Conservation (phyloP, 2,113 vertebrate species). For the Eira barbara region DNA sequence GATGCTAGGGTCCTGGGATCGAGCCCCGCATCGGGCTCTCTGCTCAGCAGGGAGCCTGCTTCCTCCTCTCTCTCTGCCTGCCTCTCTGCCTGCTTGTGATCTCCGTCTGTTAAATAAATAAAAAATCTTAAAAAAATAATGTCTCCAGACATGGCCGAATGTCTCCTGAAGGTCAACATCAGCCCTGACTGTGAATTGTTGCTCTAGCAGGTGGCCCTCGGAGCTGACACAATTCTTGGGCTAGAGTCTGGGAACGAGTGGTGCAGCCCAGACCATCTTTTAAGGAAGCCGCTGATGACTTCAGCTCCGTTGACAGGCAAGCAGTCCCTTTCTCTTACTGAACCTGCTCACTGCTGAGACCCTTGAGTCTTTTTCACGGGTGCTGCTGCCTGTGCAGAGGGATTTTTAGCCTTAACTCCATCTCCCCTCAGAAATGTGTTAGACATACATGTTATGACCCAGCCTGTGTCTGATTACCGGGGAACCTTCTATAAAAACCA, state of each 20-base stretch:
- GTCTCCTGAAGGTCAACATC: background rate
- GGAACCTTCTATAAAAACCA: background rate
- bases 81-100: too few species aligned
- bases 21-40: too few species aligned
- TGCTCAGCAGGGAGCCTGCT: too few species aligned
- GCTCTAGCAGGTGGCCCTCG: background rate
- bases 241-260: background rate
- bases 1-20: too few species aligned
- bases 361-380: background rate
- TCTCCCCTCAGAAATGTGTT: background rate
- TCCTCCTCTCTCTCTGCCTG: too few species aligned
- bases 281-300: background rate
- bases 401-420: background rate
- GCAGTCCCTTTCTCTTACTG: background rate
- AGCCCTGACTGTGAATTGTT: background rate
- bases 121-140: too few species aligned
- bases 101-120: too few species aligned
- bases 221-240: background rate
- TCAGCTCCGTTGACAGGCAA: background rate
- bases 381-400: background rate
- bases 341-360: background rate
- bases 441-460: background rate
- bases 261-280: background rate
- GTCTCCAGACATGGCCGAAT: background rate
- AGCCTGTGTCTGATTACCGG: background rate